Evolutionary conservation across 1,140 invertebrate species (phyloP).

Genomic region (Rhyzopertha dominica): DNA sequence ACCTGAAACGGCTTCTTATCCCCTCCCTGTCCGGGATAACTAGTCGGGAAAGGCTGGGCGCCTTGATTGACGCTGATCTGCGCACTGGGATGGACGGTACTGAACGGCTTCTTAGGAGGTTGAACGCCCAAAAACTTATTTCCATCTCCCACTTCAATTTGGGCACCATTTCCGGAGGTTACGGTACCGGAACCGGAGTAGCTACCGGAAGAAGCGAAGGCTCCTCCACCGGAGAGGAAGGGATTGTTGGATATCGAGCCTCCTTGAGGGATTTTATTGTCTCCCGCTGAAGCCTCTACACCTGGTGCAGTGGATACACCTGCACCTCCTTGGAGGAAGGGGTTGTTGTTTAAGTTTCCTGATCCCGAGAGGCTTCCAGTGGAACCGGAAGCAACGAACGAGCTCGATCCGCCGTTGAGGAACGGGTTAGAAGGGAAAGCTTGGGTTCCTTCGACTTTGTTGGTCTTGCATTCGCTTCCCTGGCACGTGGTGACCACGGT

Average conservation of each 20-base stretch:
- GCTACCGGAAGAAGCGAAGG: constrained; percentile 26
- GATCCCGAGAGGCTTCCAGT: constrained; percentile 2
- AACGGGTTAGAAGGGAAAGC: constrained; percentile 39
- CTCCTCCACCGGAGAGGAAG: constrained; percentile 19
- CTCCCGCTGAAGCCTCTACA: no score
- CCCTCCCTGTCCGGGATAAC: background rate
- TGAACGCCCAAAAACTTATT: constrained; percentile 36
- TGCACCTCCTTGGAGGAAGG: constrained; percentile 20
- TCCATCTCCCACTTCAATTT: constrained; percentile 25
- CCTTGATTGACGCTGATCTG: background rate
- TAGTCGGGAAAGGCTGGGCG: background rate
- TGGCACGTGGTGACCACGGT: constrained; percentile 8
- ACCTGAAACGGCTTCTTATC: background rate
- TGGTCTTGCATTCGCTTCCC: constrained; percentile 9
- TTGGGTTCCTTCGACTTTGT: background rate
- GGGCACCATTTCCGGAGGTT: constrained; percentile 26
- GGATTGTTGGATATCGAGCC: no score
- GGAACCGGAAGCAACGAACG: constrained; percentile 11
- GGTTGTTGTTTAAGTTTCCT: constrained; percentile 19
- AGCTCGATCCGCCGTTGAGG: constrained; percentile 25
- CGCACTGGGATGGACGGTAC: constrained; percentile 9
- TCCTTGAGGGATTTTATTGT: no score
- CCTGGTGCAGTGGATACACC: no score
- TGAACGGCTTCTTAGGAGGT: constrained; percentile 26
- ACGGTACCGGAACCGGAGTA: constrained; percentile 14